Evolutionary conservation across 2,888 invertebrate species (phyloP), one percentile per base, ranked within the genome.

Genomic region (Octodonta nipae): DNA sequence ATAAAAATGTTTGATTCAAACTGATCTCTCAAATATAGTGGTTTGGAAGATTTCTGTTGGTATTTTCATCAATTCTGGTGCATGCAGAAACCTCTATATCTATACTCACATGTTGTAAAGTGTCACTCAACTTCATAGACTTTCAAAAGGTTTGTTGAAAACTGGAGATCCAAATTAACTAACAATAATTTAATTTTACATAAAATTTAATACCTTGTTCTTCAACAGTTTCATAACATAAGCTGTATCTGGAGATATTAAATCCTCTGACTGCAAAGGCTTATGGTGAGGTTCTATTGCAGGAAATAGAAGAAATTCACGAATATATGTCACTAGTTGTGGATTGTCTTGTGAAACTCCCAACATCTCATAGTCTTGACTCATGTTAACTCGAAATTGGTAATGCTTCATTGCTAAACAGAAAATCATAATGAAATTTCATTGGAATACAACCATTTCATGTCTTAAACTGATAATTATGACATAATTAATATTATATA

Each of bases 331-430:
- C 42, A 83, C 75, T 38, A 85, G 67, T 47, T 73, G 71, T 2
- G 78, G 74, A 48, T 83, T 77, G 54, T 79, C 81, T 64, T 83
- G 82, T 8, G 75, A 67, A 38, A 83, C 79, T 51, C 73, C 70
- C 16, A 73, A 68, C 44, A 83, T 66, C 54, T 83, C 81, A 58
- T 79, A 75, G 58, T 83, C 83, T 42, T 75, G 74, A 29, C 78
- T 78, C 78, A 84, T 78, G 64, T 82, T 84, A 43, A 77, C 66
- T 20, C 78, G 75, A 61, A 84, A 84, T 57, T 82, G 82, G 54
- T 80, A 78, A 38, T 78, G 78, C 38, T 74, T 73, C 44, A 77
- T 65, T 5, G 78, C 79, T 78, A 55, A 2, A 52, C 54, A 11
- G 8, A 11, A 10, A 26, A 7, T 11, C 5, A 7, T 11, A 15